phyloP scores from a whole-genome alignment of 1,140 invertebrate species.

The Manduca sexta region DNA sequence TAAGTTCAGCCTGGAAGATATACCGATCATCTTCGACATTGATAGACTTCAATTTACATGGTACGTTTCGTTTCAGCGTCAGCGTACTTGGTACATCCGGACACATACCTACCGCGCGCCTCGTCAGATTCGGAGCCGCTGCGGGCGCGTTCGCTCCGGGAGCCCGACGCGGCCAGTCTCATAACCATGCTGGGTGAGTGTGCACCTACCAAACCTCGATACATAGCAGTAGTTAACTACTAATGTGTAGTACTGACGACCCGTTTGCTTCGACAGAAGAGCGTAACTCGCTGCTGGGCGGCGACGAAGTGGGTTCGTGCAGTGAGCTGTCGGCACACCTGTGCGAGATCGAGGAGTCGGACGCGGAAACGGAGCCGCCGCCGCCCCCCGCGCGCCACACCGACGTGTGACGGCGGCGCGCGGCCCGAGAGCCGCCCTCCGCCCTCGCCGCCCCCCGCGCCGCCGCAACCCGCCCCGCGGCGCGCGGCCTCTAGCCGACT shows the following conservation, averaged over 20 bases:
- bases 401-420: constrained; percentile 60
- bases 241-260: too few relatives aligned
- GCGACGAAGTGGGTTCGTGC: constrained; percentile 75
- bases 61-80: constrained; percentile 64
- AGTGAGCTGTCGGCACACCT: constrained; percentile 91
- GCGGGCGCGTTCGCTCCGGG: constrained; percentile 63
- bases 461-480: constrained; percentile 8
- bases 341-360: constrained; percentile 95
- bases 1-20: constrained; percentile 6
- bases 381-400: constrained; percentile 40
- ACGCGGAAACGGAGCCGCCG: constrained; percentile 73
- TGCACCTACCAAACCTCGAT: too few relatives aligned
- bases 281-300: constrained; percentile 81
- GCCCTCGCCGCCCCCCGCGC: constrained; percentile 2
- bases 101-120: constrained; percentile 85
- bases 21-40: constrained; percentile 32
- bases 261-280: constrained; percentile 73
- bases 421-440: constrained; percentile 28
- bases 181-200: constrained; percentile 51
- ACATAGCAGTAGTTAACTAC: too few relatives aligned
- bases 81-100: constrained; percentile 86
- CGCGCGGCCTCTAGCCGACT: constrained; percentile 17
- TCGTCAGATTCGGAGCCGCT: constrained; percentile 79
- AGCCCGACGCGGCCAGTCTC: constrained; percentile 58
- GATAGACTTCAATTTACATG: constrained; percentile 13